Conservation (phyloP, 2,888 invertebrate species). For the Tenthredo amoena region DNA sequence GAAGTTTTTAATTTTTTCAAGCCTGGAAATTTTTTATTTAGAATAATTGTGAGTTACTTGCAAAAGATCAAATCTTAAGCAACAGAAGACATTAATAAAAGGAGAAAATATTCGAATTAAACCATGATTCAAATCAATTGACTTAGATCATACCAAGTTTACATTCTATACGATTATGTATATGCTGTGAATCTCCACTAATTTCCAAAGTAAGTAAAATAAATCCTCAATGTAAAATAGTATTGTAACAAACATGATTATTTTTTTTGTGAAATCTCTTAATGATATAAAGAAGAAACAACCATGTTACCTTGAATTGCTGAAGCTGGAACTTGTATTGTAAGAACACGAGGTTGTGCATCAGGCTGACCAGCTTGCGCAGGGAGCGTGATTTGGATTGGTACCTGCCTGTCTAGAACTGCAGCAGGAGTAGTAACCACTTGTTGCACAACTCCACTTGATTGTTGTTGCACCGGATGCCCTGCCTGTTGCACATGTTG, state of each 20-base stretch:
- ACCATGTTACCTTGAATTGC: conserved; percentile 85
- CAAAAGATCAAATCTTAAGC: no score
- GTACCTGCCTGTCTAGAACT: conserved; percentile 79
- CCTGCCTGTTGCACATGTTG: conserved; percentile 59
- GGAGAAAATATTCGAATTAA: not conserved
- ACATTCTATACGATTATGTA: not conserved
- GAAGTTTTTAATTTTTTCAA: no score
- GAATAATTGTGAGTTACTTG: no score
- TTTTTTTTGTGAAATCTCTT: not conserved
- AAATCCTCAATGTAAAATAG: not conserved
- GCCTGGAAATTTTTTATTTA: no score
- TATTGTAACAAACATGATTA: not conserved
- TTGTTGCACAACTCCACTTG: conserved; percentile 69
- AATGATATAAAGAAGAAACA: not conserved
- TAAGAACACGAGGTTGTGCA: conserved; percentile 86
- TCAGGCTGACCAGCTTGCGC: conserved; percentile 87
- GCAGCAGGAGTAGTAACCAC: conserved; percentile 74
- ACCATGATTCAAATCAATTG: not conserved
- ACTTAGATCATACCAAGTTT: not conserved
- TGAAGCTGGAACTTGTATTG: conserved; percentile 94
- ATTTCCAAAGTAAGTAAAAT: not conserved
- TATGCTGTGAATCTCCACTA: not conserved
- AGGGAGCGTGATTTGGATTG: conserved; percentile 88
- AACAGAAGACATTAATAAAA: not conserved
- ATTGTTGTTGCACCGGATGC: conserved; percentile 66